Conservation (phyloP, 2,888 invertebrate species). For the Sarcophaga carnaria region DNA sequence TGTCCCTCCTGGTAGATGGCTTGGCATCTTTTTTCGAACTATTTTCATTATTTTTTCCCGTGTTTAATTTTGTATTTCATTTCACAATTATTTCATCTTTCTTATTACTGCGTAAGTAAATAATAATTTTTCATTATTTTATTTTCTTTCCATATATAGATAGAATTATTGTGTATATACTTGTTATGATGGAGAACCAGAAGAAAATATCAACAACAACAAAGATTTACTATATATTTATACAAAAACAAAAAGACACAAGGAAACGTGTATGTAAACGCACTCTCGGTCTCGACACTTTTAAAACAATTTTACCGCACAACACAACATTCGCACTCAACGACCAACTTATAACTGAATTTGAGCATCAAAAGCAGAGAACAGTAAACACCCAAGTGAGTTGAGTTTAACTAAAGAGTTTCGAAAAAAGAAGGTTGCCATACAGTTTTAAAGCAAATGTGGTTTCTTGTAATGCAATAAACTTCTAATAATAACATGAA, state of each 20-base stretch:
- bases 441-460: too few species aligned
- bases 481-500: too few species aligned
- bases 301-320: neutral
- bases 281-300: neutral
- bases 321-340: constrained; percentile 23
- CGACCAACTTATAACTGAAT: constrained; percentile 53
- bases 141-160: neutral
- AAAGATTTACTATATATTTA: neutral
- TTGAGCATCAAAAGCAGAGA: constrained; percentile 1
- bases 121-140: neutral
- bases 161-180: constrained; percentile 42
- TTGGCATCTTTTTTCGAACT: neutral
- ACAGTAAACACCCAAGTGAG: neutral
- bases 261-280: constrained; percentile 20
- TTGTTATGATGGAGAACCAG: constrained; percentile 12
- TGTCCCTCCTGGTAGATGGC: too few species aligned
- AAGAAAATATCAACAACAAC: constrained; percentile 39
- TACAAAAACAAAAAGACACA: neutral
- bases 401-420: neutral
- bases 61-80: neutral
- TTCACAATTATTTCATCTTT: neutral
- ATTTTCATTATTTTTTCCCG: neutral
- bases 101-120: neutral
- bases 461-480: too few species aligned
- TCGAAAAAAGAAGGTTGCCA: too few species aligned